phyloP scores from a whole-genome alignment of 2,888 invertebrate species.

The Enchytraeus crypticus region DNA sequence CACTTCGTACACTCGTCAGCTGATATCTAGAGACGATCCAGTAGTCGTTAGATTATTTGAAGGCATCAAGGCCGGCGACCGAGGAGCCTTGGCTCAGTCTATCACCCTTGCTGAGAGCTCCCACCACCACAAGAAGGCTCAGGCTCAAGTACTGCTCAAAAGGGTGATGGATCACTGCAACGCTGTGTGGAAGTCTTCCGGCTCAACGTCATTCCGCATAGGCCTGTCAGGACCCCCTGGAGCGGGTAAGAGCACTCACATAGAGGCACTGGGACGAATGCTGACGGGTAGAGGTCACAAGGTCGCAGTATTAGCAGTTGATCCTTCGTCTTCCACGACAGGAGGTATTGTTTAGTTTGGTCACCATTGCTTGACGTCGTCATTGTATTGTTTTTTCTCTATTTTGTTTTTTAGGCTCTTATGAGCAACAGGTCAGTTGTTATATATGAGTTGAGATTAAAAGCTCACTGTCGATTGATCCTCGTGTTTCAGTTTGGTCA shows the following conservation, averaged over 20 bases:
- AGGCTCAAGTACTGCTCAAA: conserved; percentile 47
- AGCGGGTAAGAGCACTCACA: conserved; percentile 58
- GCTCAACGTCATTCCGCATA: conserved; percentile 18
- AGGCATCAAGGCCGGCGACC: conserved; percentile 36
- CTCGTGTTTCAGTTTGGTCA: no score
- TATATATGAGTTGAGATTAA: no score
- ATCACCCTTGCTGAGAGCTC: conserved; percentile 53
- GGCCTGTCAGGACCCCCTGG: conserved; percentile 58
- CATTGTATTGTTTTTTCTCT: no score
- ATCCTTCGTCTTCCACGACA: conserved; percentile 56
- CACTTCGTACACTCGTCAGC: not conserved
- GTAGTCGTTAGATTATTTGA: conserved; percentile 29
- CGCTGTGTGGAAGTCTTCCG: not conserved
- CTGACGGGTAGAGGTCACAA: conserved; percentile 50
- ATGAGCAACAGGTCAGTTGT: no score
- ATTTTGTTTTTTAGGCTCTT: no score
- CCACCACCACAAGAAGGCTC: conserved; percentile 46
- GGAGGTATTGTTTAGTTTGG: no score
- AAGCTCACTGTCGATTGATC: no score
- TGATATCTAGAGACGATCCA: conserved; percentile 19
- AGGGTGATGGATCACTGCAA: conserved; percentile 34
- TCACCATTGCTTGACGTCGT: no score
- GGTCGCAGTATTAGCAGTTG: conserved; percentile 56
- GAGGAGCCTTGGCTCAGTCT: conserved; percentile 49
- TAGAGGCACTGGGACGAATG: conserved; percentile 54